Evolutionary conservation across 2,113 vertebrate genomes (phyloP).

Genomic region (Takifugu flavidus): DNA sequence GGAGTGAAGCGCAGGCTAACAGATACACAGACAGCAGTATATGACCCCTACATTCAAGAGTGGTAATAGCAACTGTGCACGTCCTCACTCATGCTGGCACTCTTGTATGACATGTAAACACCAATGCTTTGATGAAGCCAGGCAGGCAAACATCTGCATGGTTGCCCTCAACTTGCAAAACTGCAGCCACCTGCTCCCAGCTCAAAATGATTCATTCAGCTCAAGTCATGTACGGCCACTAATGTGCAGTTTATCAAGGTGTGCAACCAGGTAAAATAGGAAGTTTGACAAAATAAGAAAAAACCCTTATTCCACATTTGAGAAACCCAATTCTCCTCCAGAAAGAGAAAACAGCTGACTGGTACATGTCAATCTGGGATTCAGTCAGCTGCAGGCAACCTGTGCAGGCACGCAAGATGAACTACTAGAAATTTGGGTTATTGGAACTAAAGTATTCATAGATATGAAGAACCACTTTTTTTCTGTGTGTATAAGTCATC

Average conservation of each 20-base stretch:
- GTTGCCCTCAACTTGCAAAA: conserved; percentile 34
- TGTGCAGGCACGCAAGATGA: no score
- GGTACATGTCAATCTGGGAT: no score
- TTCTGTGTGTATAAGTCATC: no score
- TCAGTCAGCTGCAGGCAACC: no score
- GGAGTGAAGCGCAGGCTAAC: conserved; percentile 42
- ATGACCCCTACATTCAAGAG: conserved; percentile 10
- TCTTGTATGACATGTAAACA: conserved; percentile 25
- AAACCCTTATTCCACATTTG: no score
- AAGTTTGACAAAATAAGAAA: not conserved
- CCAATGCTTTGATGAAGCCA: conserved; percentile 54
- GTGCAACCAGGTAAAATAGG: no score
- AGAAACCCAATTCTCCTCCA: no score
- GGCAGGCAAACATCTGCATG: conserved; percentile 64
- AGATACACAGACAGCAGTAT: conserved; percentile 11
- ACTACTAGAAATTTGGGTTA: no score
- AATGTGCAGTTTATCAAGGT: conserved; percentile 11
- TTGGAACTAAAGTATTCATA: no score
- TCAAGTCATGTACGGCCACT: conserved; percentile 14
- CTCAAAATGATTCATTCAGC: conserved; percentile 26
- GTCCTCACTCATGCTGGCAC: conserved; percentile 9
- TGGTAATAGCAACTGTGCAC: conserved; percentile 12
- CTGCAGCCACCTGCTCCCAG: conserved; percentile 47
- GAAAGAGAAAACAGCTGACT: no score
- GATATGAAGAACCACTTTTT: no score